phyloP scores from a whole-genome alignment of 2,888 invertebrate species.

The Choreutis nemorana region DNA sequence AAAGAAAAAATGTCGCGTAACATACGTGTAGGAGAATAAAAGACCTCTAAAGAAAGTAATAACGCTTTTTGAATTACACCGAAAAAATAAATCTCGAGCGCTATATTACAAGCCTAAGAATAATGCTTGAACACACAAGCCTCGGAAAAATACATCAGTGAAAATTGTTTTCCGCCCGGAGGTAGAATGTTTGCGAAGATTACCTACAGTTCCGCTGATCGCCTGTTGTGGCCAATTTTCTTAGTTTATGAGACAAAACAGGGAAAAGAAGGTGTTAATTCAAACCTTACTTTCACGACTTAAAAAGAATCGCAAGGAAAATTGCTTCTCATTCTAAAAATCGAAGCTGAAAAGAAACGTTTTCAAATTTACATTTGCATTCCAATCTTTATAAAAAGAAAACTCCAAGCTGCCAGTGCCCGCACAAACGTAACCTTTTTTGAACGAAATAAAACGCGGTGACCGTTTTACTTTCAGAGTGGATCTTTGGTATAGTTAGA shows the following conservation, averaged over 20 bases:
- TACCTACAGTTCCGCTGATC: constrained; percentile 42
- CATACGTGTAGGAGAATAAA: constrained; percentile 10
- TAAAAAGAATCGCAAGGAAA: too few species aligned
- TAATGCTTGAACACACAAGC: constrained; percentile 17
- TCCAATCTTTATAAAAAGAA: too few species aligned
- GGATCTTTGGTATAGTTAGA: constrained; percentile 33
- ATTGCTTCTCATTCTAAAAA: too few species aligned
- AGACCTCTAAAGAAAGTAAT: constrained; percentile 11
- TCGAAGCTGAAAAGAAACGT: too few species aligned
- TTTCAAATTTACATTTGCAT: too few species aligned
- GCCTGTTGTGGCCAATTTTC: constrained; percentile 34
- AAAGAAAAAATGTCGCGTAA: constrained; percentile 11
- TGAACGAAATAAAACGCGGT: constrained; percentile 39
- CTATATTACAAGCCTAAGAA: constrained; percentile 16
- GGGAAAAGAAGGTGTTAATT: constrained; percentile 14
- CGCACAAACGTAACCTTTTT: constrained; percentile 18
- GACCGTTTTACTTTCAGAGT: constrained; percentile 36
- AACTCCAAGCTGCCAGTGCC: too few species aligned
- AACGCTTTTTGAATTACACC: constrained; percentile 14
- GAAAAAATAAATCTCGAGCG: constrained; percentile 16
- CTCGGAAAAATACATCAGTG: constrained; percentile 36
- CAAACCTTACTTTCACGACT: too few species aligned
- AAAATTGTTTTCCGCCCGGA: constrained; percentile 39
- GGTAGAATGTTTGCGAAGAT: constrained; percentile 40
- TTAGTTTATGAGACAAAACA: constrained; percentile 30